Base-by-base conservation (phyloP, 2,888 invertebrate genomes). In the Xanthorhoe designata region DNA sequence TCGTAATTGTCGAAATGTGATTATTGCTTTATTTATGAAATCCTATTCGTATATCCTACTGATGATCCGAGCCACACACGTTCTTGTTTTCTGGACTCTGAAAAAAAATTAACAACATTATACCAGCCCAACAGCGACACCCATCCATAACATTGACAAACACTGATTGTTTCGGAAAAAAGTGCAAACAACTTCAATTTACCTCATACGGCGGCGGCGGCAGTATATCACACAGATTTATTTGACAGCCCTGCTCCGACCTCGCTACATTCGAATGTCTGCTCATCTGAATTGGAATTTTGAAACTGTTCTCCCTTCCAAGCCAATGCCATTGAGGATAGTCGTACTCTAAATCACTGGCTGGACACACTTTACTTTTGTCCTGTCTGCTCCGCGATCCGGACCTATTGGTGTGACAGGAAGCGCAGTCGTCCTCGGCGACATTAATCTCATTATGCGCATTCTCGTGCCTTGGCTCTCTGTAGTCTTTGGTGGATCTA, bases 181-280 rank as follows among this genome's bases (percentile, higher is more conserved):
- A 84, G 78, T 79, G 79, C 80, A 84, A 83, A 84, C 82, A 84
- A 84, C 76, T 86, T 86, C 87, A 89, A 86, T 85, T 89, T 89
- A 92, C 93, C 92, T 95, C 95, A 84, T 95, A 95, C 73, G 95
- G 95, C 50, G 95, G 95, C 74, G 95, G 95, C 68, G 95, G 95
- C 75, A 95, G 83, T 94, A 95, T 95, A 88, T 95, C 95, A 88
- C 95, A 95, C 90, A 95, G 95, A 89, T 95, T 95, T 82, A 94
- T 91, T 89, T 94, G 94, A 89, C 93, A 93, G 84, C 92, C 90
- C 82, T 92, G 92, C 78, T 92, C 93, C 79, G 92, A 91, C 83
- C 90, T 88, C 80, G 89, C 87, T 77, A 89, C 88, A 78, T 89
- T 91, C 82, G 92, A 91, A 84, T 92, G 89, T 85, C 92, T 87